These are phyloP conservation scores for Cyprinodon tularosa DNA, from an alignment of 2,113 vertebrate species.

Conservation along the genomic window DNA sequence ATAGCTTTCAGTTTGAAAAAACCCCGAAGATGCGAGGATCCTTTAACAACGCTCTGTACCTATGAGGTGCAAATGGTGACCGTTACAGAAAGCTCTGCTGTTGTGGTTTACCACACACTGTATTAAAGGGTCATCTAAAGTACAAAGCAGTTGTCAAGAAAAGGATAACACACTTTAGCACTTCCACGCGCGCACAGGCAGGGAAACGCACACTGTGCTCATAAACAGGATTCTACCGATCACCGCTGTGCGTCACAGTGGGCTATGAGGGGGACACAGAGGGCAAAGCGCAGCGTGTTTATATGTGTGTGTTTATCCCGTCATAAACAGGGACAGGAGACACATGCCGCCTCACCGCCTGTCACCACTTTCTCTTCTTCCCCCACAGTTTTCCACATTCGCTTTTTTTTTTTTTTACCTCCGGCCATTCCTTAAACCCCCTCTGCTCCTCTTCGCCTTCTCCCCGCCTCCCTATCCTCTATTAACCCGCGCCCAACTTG, in stretches of 20 bases:
- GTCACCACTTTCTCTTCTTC: constrained; percentile 63
- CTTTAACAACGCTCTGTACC: neutral
- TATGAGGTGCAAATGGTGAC: neutral
- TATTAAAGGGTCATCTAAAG: constrained; percentile 3
- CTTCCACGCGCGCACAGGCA: constrained; percentile 7
- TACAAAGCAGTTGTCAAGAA: constrained; percentile 16
- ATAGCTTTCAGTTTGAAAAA: too few species aligned
- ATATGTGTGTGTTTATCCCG: constrained; percentile 60
- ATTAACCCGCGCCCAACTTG: constrained; percentile 37
- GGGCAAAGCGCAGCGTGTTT: constrained; percentile 59
- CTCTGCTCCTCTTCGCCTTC: constrained; percentile 2
- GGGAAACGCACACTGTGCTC: constrained; percentile 14
- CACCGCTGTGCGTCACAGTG: constrained; percentile 45
- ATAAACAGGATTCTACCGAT: constrained; percentile 40
- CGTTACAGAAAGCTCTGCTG: neutral
- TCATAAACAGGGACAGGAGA: constrained; percentile 70
- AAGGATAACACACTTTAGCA: constrained; percentile 16
- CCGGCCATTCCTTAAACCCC: constrained; percentile 13
- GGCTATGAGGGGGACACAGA: constrained; percentile 53
- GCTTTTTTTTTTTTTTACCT: constrained; percentile 37
- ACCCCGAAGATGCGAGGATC: neutral
- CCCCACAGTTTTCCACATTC: constrained; percentile 30
- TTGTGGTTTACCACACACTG: neutral
- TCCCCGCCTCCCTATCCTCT: constrained; percentile 8
- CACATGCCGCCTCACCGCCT: constrained; percentile 68